Evolutionary conservation across 2,797 vertebrate species (phyloP), one percentile per base, ranked within the genome.

Genomic region (Phalloptychus januarius): DNA sequence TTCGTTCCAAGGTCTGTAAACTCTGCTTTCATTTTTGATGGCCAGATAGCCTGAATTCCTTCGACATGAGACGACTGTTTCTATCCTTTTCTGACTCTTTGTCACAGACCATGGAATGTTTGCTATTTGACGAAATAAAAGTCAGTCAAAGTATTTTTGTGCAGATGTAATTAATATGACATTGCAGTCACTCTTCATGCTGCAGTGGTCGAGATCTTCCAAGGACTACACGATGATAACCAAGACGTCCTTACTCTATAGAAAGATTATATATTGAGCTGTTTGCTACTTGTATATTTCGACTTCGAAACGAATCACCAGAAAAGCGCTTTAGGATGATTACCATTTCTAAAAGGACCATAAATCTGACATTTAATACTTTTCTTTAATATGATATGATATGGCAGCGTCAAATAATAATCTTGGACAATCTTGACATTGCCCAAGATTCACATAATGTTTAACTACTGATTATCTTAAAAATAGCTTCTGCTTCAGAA

Each of bases 101-200:
- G 50, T 76, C 31, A 65, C 50, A 31, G 45, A 40, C 46, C 23
- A 28, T 56, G 45, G 25, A 75, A 48, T 63, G 28, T 71, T 71
- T 15, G n/a, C 38, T 46, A 74, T 82, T 77, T 77, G 28, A 80
- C 42, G 31, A 31, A 45, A 74, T 45, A 78, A 89, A 89, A 86
- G 77, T 72, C 28, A 58, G 83, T 85, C 81, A 75, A 28, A 85
- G 79, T 85, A 75, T 46, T 82, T 85, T 91, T 89, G 79, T 90
- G 75, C 69, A 7, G 58, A 81, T 28, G 38, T 76, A 73, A 88
- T 86, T 84, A 67, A 65, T 74, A 31, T 80, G 77, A 79, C 40
- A 44, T 42, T 72, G 36, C 65, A 75, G 78, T 75, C 67, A 44
- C 61, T 76, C 56, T 89, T 83, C 58, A 77, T 67, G 38, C 72